Percentiles rank a stretch among this genome's conserved stretches.
Evolutionary conservation across 2,888 invertebrate genomes (phyloP).

Genomic region (Tenthredo livida): DNA sequence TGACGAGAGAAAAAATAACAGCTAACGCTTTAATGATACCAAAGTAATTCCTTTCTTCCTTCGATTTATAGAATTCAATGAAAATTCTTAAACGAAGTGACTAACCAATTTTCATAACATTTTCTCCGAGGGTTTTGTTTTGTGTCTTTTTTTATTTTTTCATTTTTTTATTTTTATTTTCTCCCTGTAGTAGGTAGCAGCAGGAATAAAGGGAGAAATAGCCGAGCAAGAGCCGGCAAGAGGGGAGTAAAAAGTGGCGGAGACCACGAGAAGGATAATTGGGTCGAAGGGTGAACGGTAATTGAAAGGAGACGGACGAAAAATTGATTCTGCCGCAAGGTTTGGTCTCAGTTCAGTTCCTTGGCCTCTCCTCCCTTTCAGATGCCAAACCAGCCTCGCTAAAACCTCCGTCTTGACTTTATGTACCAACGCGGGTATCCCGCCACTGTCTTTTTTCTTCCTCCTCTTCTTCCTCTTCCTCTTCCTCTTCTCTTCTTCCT

Average conservation of each 20-base stretch:
- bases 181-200: neutral
- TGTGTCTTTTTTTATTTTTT: neutral
- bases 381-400: neutral
- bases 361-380: neutral
- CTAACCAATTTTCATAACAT: neutral
- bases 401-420: conserved; percentile 39
- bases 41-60: neutral
- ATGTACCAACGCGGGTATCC: neutral
- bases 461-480: neutral
- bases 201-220: neutral
- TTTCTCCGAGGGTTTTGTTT: neutral
- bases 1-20: neutral
- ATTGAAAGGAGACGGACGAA: conserved; percentile 51
- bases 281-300: conserved; percentile 50
- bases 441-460: conserved; percentile 1
- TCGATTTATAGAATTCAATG: neutral
- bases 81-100: neutral
- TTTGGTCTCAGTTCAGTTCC: conserved; percentile 10
- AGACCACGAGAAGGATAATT: conserved; percentile 47
- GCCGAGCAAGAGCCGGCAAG: neutral
- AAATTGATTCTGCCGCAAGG: conserved; percentile 47
- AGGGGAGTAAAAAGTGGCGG: conserved; percentile 40
- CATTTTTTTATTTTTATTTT: neutral
- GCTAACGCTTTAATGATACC: no score
- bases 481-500: neutral